A percentile compares a stretch with the other conserved stretches of the same genome.
Conservation (phyloP, 1,140 invertebrate genomes). For the Diorhabda elongata region DNA sequence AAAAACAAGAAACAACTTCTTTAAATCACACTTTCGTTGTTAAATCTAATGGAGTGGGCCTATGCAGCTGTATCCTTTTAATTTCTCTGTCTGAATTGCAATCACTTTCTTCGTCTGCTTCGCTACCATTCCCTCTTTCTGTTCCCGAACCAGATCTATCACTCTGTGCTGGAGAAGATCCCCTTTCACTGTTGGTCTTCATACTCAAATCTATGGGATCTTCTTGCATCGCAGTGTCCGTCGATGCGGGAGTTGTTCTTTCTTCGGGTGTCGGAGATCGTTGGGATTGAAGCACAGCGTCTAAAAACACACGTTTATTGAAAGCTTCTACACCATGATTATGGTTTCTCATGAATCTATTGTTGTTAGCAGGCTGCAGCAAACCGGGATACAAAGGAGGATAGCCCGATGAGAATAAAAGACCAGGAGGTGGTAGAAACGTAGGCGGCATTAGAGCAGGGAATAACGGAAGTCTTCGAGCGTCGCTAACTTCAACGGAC, state of each 20-base stretch:
- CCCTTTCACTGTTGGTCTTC: constrained; percentile 55
- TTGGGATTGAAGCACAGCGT: constrained; percentile 67
- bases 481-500: constrained; percentile 59
- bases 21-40: constrained; percentile 49
- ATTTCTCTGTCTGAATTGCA: constrained; percentile 47
- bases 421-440: constrained; percentile 60
- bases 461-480: constrained; percentile 58
- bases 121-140: constrained; percentile 52
- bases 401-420: constrained; percentile 63
- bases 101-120: constrained; percentile 55
- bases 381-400: constrained; percentile 59
- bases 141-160: constrained; percentile 50
- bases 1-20: background rate
- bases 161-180: constrained; percentile 50
- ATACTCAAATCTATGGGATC: constrained; percentile 75
- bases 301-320: constrained; percentile 66
- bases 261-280: constrained; percentile 50
- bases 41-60: constrained; percentile 63
- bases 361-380: constrained; percentile 56
- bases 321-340: constrained; percentile 53
- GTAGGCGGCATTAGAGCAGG: constrained; percentile 56
- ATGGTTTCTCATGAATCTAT: constrained; percentile 51
- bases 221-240: constrained; percentile 53
- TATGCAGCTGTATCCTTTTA: constrained; percentile 52
- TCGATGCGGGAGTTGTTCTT: constrained; percentile 42